Base-by-base conservation (phyloP, 2,888 invertebrate species). In the Anticlea derivata region DNA sequence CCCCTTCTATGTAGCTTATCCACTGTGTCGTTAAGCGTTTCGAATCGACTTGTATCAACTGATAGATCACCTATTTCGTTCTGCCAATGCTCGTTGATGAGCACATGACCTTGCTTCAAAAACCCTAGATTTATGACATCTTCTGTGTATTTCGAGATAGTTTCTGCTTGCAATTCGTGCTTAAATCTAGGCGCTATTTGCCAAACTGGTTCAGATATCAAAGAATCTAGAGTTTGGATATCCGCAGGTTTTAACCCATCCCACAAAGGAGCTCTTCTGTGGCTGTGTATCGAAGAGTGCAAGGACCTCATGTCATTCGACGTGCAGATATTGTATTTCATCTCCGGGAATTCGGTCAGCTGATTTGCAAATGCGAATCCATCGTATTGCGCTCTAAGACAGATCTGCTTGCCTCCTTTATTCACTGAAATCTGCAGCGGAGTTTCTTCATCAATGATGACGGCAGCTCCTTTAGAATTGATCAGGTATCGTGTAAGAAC, bases 131-230 rank as follows among this genome's bases (percentile, higher is more conserved):
- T 94, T n/a, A 96, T 95, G 0, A 97, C 95, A 52, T 95, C 94
- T 69, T 96, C 96, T 0, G 96, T 96, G 65, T 96, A 96, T 73
- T 96, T 95, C 2, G 95, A 94, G 41, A 97, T 94, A 0, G 94
- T 93, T 73, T 92, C 92, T 58, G 95, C 95, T 58, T 93, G 93
- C 2, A 95, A 80, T 56, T 93, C 93, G 24, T 92, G 89, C 65
- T 93, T 94, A 57, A 92, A 92, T 3, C 91, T 90, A 0, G 95
- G 94, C 0, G 96, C 94, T 50, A 97, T 95, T 75, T 96, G 95
- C 96, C 97, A 97, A 0, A 97, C 94, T 0, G 97, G 97, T 74
- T 96, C 96, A 0, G 95, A 94, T 29, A 97, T 91, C 7, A 97
- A 78, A 0, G 95, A 94, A 60, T 95, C 94, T 44, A 97, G 91